Base-by-base conservation (phyloP, 2,113 vertebrate genomes). In the Dissostichus mawsoni region DNA sequence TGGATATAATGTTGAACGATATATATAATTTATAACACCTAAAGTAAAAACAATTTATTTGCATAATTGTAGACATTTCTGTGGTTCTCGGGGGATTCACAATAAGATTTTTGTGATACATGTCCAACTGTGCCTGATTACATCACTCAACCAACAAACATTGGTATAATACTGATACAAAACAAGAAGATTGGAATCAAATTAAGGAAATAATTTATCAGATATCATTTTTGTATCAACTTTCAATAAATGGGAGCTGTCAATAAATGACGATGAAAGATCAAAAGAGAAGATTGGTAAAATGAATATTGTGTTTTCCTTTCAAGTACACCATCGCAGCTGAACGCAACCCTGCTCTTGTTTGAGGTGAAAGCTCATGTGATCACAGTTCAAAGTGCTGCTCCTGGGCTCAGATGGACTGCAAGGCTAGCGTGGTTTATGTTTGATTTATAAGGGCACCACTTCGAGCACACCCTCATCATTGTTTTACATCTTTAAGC, bases 371-470 rank as follows among this genome's bases (percentile, higher is more conserved):
- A 75, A 75, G 81, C 78, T 69, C 87, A 78, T n/a, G 51, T 86
- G 85, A 85, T 71, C 63, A 11, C 2, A 33, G 63, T 82, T 85
- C 80, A 84, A 89, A 84, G 85, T 87, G 80, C 75, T 80, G 72
- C 77, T 87, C 66, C 59, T 23, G 36, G 69, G 76, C 69, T 65
- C 73, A 85, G 80, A 77, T 65, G 79, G 61, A 66, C 74, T 69
- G 72, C 66, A 82, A 71, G 17, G 45, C 63, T 83, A 73, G 73
- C 61, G 13, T 12, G 67, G 71, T 62, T 82, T 62, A 82, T 76
- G 71, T 84, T 81, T 90, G 87, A 92, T 89, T 87, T 88, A 88
- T 89, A 86, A 79, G 73, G 67, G 84, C 82, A 85, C 52, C 47
- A 78, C 83, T 87, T 76, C 7, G 59, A 81, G 83, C 83, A 63